These are phyloP conservation scores for Stomorhina lunata DNA, from an alignment of 2,888 invertebrate genomes.

Conservation along the genomic window DNA sequence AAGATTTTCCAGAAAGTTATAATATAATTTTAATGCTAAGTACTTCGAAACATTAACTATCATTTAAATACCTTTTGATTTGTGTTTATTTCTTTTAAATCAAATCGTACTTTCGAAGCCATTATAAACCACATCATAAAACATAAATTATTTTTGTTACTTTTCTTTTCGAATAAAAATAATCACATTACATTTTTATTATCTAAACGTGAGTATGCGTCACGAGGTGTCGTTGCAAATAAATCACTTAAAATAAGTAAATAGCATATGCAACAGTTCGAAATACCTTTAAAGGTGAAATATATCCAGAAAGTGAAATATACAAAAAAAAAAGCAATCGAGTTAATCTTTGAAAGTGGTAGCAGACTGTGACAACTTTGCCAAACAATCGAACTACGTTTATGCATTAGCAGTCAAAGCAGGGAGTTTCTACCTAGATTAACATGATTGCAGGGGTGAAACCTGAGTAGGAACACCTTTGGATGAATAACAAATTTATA, in stretches of 20 bases:
- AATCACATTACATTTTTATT: conserved; percentile 38
- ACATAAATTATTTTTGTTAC: too few species aligned
- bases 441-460: background rate
- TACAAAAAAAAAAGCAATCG: conserved; percentile 17
- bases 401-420: background rate
- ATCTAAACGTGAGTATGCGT: conserved; percentile 43
- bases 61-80: background rate
- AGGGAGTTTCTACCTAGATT: background rate
- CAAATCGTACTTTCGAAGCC: background rate
- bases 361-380: conserved; percentile 34
- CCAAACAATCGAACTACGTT: conserved; percentile 9
- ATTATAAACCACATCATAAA: background rate
- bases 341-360: conserved; percentile 25
- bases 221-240: conserved; percentile 40
- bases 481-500: conserved; percentile 14
- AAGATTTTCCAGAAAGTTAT: too few species aligned
- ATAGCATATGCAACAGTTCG: conserved; percentile 49
- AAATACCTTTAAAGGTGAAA: background rate
- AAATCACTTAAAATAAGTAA: conserved; percentile 45
- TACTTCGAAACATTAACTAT: too few species aligned
- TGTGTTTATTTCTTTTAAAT: background rate
- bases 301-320: conserved; percentile 4
- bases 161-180: background rate
- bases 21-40: too few species aligned
- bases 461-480: conserved; percentile 11